Base-by-base conservation (phyloP, 2,888 invertebrate genomes). In the Tribolium freemani region DNA sequence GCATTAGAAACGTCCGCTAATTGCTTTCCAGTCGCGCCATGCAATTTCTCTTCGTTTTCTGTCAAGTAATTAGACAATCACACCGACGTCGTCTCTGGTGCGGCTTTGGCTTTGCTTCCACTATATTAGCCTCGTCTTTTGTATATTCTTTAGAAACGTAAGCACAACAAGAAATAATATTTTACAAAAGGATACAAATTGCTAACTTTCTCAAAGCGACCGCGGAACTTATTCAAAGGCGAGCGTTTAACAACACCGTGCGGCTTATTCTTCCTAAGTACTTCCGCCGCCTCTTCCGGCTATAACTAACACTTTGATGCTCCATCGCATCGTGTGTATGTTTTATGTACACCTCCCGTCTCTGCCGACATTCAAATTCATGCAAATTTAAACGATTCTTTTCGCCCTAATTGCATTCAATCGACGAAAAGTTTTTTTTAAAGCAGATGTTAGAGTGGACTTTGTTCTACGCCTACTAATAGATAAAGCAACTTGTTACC, bases 141-240 rank as follows among this genome's bases (percentile, higher is more conserved):
- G 56, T 48, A 26, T 60, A 63, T 70, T 63, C 63, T 70, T 70
- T 61, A 45, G 45, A 53, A 44, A 38, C 11, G 20, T 63, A 60
- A 60, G 60, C 67, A 68, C 71, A 68, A 72, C 72, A 69, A 72
- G 73, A 79, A 80, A 82, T 81, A 82, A 83, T 81, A 83, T 83
- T 83, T 83, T 80, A 80, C 80, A 79, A 81, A 80, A 80, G 79
- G 80, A 81, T 82, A 82, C 81, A 83, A 83, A 82, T 82, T 83
- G 80, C 80, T 72, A 80, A 80, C 80, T 81, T 81, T 81, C 81
- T 77, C 80, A 82, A 82, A 81, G 81, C 77, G 78, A 78, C 80
- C 79, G 80, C 78, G 70, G 76, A 77, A 77, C 75, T 76, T 73
- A 75, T 79, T 78, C 77, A 80, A 80, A 80, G 78, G 79, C 78